Percentiles rank a stretch among this genome's conserved stretches.
Evolutionary conservation across 2,113 vertebrate species (phyloP).

Genomic region (Gasterosteus aculeatus): DNA sequence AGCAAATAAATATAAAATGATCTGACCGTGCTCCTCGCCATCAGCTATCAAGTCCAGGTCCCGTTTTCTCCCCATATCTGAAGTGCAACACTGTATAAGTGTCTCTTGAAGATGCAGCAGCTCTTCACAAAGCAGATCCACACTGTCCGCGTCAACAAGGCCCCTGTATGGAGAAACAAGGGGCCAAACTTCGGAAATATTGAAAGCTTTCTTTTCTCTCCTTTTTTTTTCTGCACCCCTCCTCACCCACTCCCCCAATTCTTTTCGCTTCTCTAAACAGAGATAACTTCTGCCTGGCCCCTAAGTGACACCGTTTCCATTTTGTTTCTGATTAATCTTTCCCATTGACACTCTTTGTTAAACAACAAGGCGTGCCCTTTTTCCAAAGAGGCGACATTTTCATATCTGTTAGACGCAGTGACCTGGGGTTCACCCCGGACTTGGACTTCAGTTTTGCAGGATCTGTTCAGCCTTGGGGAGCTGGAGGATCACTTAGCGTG

Average conservation of each 20-base stretch:
- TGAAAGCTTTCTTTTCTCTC: conserved; percentile 71
- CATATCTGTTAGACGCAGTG: conserved; percentile 99
- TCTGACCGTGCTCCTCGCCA: conserved; percentile 63
- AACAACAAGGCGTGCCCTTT: conserved; percentile 97
- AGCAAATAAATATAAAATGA: background rate
- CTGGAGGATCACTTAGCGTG: conserved; percentile 83
- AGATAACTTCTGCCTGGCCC: conserved; percentile 96
- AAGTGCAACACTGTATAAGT: conserved; percentile 51
- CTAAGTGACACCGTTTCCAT: conserved; percentile 97
- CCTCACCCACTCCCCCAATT: conserved; percentile 61
- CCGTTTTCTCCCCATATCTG: conserved; percentile 50
- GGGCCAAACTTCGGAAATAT: conserved; percentile 77
- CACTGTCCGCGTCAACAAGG: conserved; percentile 67
- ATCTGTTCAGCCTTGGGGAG: conserved; percentile 86
- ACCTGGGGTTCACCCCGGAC: conserved; percentile 99
- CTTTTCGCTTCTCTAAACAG: conserved; percentile 74
- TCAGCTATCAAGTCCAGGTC: conserved; percentile 56
- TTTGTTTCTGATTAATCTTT: conserved; percentile 99
- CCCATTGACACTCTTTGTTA: conserved; percentile 99
- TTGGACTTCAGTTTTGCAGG: conserved; percentile 96
- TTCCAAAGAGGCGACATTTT: conserved; percentile 96
- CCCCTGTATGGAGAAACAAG: conserved; percentile 68
- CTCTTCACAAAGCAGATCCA: conserved; percentile 54
- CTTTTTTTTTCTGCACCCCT: conserved; percentile 12
- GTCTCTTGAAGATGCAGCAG: conserved; percentile 56